A percentile compares a stretch with the other conserved stretches of the same genome.
Conservation (phyloP, 2,797 vertebrate species). For the Pipistrellus nathusii region DNA sequence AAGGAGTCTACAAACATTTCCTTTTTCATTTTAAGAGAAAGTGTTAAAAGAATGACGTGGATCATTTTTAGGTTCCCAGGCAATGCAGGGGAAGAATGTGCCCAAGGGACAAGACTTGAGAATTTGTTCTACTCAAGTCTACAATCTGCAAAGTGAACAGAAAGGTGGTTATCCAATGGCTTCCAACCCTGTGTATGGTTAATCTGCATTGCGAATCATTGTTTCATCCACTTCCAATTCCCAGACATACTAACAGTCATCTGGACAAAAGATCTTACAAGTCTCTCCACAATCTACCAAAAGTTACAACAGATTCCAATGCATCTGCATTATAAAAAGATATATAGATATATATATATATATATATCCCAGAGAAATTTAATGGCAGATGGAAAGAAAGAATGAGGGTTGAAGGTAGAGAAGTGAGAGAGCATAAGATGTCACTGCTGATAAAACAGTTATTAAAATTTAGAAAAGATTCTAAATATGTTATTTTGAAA, state of each 20-base stretch:
- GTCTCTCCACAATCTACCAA: background rate
- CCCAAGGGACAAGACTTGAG: background rate
- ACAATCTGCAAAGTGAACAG: background rate
- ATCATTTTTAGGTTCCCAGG: background rate
- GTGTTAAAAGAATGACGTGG: background rate
- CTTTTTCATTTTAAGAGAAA: background rate
- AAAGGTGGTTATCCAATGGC: background rate
- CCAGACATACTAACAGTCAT: background rate
- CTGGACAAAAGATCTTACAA: background rate
- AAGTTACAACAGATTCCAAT: background rate
- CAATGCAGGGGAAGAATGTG: background rate
- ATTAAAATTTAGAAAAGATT: background rate
- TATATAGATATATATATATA: too few relatives aligned
- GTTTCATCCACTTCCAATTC: background rate
- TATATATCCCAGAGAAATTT: background rate
- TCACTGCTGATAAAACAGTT: background rate
- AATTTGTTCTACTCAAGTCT: background rate
- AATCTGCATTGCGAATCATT: background rate
- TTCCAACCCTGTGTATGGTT: background rate
- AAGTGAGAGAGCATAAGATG: fast-evolving
- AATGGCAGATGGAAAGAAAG: background rate
- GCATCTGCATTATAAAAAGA: background rate
- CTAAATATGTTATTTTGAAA: background rate
- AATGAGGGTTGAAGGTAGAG: background rate
- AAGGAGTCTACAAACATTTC: background rate